Percentiles rank a stretch among this genome's conserved stretches.
Conservation (phyloP, 1,140 invertebrate genomes). For the Lepidurus arcticus region DNA sequence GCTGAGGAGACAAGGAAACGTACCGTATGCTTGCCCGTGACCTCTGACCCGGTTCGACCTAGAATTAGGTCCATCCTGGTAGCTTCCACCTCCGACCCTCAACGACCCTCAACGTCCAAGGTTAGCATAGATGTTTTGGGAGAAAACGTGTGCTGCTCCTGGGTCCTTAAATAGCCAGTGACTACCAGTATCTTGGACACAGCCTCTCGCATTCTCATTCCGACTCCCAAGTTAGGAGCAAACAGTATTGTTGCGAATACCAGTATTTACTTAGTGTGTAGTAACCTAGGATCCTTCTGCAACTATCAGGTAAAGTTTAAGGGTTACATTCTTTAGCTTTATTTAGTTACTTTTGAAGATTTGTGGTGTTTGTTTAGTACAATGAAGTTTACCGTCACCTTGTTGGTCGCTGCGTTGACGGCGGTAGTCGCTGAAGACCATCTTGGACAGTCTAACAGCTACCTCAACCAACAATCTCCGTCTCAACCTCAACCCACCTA, state of each 20-base stretch:
- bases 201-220: background rate
- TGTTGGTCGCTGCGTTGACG: background rate
- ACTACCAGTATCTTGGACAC: background rate
- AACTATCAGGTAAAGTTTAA: no score
- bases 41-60: background rate
- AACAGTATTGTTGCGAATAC: no score
- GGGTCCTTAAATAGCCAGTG: background rate
- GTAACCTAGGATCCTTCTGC: no score
- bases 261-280: no score
- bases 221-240: background rate
- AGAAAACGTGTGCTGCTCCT: background rate
- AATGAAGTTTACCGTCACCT: background rate
- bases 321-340: no score
- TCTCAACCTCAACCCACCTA: background rate
- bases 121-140: background rate
- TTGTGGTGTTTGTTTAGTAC: background rate
- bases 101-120: background rate
- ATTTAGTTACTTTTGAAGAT: no score
- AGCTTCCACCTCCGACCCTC: background rate
- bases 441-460: background rate
- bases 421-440: background rate
- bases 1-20: background rate
- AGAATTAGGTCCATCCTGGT: background rate
- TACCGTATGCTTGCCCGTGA: constrained; percentile 1
- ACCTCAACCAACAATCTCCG: background rate